These are phyloP conservation scores for Epinotia bilunana DNA, from an alignment of 2,888 invertebrate species.

Conservation along the genomic window DNA sequence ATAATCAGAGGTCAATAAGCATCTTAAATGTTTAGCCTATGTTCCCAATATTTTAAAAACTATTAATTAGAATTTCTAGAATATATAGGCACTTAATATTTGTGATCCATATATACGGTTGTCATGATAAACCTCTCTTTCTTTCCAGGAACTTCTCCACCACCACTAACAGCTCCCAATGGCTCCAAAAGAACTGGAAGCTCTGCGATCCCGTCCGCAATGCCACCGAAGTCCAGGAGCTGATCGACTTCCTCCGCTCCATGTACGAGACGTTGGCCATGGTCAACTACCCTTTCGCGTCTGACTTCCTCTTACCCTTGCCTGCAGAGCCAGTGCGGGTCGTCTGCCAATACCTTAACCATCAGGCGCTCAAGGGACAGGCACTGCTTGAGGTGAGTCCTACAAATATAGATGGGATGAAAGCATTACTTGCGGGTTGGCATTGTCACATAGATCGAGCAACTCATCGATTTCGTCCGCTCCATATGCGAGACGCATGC, in stretches of 20 bases:
- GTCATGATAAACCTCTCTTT: conserved; percentile 45
- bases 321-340: conserved; percentile 93
- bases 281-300: conserved; percentile 97
- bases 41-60: no score
- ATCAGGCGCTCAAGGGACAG: conserved; percentile 73
- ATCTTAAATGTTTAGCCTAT: no score
- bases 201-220: conserved; percentile 89
- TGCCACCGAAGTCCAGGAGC: conserved; percentile 61
- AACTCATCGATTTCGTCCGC: no score
- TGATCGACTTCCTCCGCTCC: conserved; percentile 89
- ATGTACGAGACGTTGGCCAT: conserved; percentile 94
- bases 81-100: background rate
- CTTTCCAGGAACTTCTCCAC: conserved; percentile 76
- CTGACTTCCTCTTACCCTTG: conserved; percentile 91
- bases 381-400: conserved; percentile 77
- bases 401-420: background rate
- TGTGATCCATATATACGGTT: background rate
- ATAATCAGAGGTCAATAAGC: no score
- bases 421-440: no score
- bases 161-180: conserved; percentile 87
- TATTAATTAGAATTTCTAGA: no score
- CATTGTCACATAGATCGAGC: no score
- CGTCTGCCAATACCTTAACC: conserved; percentile 84
- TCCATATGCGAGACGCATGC: no score
- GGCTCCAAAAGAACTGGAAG: conserved; percentile 89